phyloP scores from a whole-genome alignment of 1,140 invertebrate species.

The Cephus cinctus region DNA sequence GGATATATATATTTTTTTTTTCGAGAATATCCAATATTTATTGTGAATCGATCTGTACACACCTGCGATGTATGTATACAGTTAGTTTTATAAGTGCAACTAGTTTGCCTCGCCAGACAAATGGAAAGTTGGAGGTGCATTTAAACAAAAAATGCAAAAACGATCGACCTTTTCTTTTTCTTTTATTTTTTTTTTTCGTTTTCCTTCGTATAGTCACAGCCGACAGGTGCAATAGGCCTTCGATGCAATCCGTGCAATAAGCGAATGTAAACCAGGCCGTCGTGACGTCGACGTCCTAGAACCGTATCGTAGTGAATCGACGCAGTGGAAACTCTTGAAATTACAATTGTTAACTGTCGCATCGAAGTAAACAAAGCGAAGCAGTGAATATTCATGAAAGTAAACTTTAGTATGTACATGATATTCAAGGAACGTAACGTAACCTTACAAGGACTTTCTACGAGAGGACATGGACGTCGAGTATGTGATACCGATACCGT shows the following conservation, averaged over 20 bases:
- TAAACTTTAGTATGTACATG: slow-evolving; percentile 1
- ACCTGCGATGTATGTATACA: too few species aligned
- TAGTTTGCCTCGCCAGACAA: too few species aligned
- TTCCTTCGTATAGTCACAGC: not conserved
- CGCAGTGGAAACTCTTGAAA: not conserved
- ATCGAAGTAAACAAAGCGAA: not conserved
- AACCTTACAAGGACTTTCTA: too few species aligned
- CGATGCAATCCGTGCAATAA: not conserved
- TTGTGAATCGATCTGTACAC: too few species aligned
- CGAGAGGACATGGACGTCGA: too few species aligned
- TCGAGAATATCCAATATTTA: too few species aligned
- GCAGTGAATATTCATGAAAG: not conserved
- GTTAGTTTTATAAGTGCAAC: too few species aligned
- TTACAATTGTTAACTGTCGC: not conserved
- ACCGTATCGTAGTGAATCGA: not conserved
- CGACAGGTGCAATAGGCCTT: not conserved
- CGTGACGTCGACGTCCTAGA: not conserved
- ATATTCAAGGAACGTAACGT: slow-evolving; percentile 2
- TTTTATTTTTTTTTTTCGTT: not conserved
- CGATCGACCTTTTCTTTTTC: not conserved
- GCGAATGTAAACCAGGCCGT: not conserved
- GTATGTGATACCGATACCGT: too few species aligned
- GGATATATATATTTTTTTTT: too few species aligned
- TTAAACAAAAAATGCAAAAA: not conserved
- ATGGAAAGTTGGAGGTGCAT: too few species aligned